phyloP scores from a whole-genome alignment of 2,888 invertebrate genomes.

The Piscicola geometra region DNA sequence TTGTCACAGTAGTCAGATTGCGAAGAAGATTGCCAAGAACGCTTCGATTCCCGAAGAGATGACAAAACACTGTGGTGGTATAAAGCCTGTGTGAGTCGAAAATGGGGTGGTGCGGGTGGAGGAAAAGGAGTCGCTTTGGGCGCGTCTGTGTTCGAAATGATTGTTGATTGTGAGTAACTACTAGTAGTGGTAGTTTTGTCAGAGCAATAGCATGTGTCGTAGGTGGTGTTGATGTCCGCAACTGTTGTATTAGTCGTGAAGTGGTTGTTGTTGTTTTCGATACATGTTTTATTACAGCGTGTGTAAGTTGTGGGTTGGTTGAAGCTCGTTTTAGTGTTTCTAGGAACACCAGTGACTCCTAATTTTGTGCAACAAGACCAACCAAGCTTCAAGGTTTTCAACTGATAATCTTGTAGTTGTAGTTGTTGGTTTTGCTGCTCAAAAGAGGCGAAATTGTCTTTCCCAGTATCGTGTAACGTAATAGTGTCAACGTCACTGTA shows the following conservation, averaged over 20 bases:
- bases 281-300: not conserved
- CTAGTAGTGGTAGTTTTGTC: conserved; percentile 7
- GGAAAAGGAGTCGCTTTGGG: not conserved
- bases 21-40: not conserved
- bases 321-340: no score
- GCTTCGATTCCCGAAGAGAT: not conserved
- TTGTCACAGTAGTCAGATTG: not conserved
- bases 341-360: not conserved
- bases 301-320: not conserved
- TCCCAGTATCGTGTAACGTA: not conserved
- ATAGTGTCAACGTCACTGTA: not conserved
- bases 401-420: not conserved
- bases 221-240: not conserved
- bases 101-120: not conserved
- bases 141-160: not conserved
- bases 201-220: not conserved
- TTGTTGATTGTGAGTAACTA: not conserved
- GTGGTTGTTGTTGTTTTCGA: not conserved
- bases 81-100: not conserved
- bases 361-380: not conserved
- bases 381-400: not conserved
- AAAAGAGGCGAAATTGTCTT: not conserved
- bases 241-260: not conserved
- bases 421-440: not conserved
- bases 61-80: not conserved